Evolutionary conservation across 1,140 invertebrate genomes (phyloP).

Genomic region (Stenopsyche tienmushanensis): DNA sequence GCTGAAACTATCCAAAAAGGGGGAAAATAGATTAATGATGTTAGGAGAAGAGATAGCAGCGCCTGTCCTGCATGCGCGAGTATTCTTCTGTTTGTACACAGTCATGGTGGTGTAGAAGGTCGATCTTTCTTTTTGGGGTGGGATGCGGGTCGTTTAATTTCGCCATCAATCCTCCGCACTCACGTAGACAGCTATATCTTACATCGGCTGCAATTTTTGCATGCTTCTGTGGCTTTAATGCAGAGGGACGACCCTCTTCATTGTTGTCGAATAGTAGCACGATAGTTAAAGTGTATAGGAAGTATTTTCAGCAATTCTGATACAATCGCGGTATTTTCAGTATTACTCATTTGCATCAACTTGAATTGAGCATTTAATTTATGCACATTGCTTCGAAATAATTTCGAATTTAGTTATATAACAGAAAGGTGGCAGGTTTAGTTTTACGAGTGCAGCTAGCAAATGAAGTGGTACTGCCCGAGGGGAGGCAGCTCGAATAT

Average conservation of each 20-base stretch:
- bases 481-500: constrained; percentile 19
- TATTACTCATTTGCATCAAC: too few species aligned
- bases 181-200: too few species aligned
- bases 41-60: constrained; percentile 31
- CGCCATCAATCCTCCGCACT: not conserved
- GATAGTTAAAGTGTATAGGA: too few species aligned
- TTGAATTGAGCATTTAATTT: too few species aligned
- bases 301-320: too few species aligned
- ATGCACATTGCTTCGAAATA: constrained; percentile 12
- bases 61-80: not conserved
- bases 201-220: too few species aligned
- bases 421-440: not conserved
- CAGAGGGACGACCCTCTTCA: too few species aligned
- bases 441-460: not conserved
- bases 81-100: constrained; percentile 6
- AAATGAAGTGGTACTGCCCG: constrained; percentile 18
- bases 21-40: constrained; percentile 39
- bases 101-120: not conserved
- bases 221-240: too few species aligned
- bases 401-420: constrained; percentile 22
- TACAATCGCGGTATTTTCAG: too few species aligned
- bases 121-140: not conserved
- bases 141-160: constrained; percentile 4
- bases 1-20: constrained; percentile 36
- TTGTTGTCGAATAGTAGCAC: too few species aligned